Evolutionary conservation across 2,797 vertebrate genomes (phyloP).

Genomic region (Channa striata): DNA sequence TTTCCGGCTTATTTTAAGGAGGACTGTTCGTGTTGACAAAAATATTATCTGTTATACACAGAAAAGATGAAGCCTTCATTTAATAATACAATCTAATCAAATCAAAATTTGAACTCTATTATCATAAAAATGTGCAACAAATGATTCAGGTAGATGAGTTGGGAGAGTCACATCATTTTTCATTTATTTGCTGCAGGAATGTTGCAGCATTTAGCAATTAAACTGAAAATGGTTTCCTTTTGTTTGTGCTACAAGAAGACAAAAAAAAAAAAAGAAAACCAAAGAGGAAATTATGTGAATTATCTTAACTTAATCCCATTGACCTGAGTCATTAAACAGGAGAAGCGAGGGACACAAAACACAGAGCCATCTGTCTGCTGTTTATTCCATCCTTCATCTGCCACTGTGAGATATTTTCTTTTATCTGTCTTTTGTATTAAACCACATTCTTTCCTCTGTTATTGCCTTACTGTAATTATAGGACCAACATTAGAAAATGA

Average conservation of each 20-base stretch:
- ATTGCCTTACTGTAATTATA: slow-evolving; percentile 24
- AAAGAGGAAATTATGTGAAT: neutral
- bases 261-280: neutral
- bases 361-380: neutral
- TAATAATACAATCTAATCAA: too few species aligned
- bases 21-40: too few species aligned
- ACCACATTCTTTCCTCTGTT: slow-evolving; percentile 18
- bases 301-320: neutral
- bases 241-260: neutral
- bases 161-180: too few species aligned
- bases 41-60: too few species aligned
- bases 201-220: neutral
- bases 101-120: too few species aligned
- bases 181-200: too few species aligned
- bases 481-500: slow-evolving; percentile 1
- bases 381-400: neutral
- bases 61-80: too few species aligned
- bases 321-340: neutral
- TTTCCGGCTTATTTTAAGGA: too few species aligned
- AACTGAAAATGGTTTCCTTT: neutral
- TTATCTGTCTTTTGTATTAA: slow-evolving; percentile 33
- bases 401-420: slow-evolving; percentile 33
- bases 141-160: too few species aligned
- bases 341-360: neutral
- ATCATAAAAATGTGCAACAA: too few species aligned